Percentiles rank a stretch among this genome's conserved stretches.
phyloP scores from a whole-genome alignment of 2,888 invertebrate species.

The Isoperla grammatica region DNA sequence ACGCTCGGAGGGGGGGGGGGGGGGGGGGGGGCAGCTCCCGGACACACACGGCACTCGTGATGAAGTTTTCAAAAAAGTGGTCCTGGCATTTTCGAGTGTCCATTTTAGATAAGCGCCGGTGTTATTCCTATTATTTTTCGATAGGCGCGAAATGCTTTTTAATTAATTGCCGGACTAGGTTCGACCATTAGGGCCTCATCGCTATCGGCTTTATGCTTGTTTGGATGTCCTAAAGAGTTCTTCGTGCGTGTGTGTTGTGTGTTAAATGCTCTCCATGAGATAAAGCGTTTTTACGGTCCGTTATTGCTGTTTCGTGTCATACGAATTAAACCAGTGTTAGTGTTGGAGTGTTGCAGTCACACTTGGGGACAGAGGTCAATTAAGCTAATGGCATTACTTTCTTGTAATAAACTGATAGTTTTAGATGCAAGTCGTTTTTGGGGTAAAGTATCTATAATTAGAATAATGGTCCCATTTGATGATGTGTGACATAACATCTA shows the following conservation, averaged over 20 bases:
- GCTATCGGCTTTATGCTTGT: neutral
- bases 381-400: no score
- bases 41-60: slow-evolving; percentile 1
- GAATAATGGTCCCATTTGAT: no score
- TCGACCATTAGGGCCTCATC: neutral
- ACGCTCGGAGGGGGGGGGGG: neutral
- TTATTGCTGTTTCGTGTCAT: no score
- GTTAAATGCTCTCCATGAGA: neutral
- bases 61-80: slow-evolving; percentile 19
- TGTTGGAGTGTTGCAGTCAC: no score
- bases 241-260: neutral
- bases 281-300: no score
- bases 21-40: neutral
- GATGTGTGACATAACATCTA: no score
- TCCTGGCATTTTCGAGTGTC: slow-evolving; percentile 22
- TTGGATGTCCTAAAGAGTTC: slow-evolving; percentile 3
- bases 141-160: slow-evolving; percentile 18
- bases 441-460: no score
- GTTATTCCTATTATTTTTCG: slow-evolving; percentile 19
- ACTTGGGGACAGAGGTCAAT: no score
- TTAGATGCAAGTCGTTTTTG: no score
- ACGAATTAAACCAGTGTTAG: no score
- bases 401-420: no score
- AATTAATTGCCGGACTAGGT: slow-evolving; percentile 9
- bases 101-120: slow-evolving; percentile 21